Conservation (phyloP, 2,113 vertebrate genomes). For the Felis catus region DNA sequence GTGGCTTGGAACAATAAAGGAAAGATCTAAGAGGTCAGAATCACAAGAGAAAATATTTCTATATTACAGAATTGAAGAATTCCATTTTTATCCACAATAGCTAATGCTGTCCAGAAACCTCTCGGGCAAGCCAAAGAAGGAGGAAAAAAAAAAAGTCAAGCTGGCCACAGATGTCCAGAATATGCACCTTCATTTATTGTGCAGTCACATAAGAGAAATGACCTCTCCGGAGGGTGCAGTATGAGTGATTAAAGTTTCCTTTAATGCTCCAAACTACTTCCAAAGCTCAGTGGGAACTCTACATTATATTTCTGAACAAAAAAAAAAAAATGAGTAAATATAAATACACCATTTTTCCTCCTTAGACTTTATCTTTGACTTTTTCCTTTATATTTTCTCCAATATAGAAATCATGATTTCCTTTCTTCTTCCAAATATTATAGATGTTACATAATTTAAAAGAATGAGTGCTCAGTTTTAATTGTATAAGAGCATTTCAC, state of each 20-base stretch:
- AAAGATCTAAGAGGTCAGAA: slow-evolving; percentile 2
- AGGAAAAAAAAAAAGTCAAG: not conserved
- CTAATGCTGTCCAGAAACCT: slow-evolving; percentile 14
- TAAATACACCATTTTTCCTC: not conserved
- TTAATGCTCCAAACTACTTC: slow-evolving; percentile 4
- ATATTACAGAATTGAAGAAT: slow-evolving; percentile 18
- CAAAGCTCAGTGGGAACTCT: slow-evolving; percentile 25
- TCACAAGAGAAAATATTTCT: slow-evolving; percentile 44
- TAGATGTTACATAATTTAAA: not conserved
- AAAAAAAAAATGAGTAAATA: not conserved
- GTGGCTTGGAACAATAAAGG: slow-evolving; percentile 45
- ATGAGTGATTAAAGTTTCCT: not conserved
- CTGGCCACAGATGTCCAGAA: slow-evolving; percentile 55
- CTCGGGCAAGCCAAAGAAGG: slow-evolving; percentile 37
- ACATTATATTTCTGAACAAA: not conserved
- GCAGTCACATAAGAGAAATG: slow-evolving; percentile 43
- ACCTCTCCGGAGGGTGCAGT: not conserved
- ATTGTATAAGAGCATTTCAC: not conserved
- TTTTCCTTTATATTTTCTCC: not conserved
- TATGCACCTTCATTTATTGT: slow-evolving; percentile 45
- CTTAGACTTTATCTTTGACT: not conserved
- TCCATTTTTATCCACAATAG: slow-evolving; percentile 55
- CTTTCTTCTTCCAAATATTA: slow-evolving; percentile 7
- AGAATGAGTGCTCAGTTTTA: not conserved
- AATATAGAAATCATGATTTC: not conserved